phyloP scores from a whole-genome alignment of 2,113 vertebrate species.

The Uria aalge region DNA sequence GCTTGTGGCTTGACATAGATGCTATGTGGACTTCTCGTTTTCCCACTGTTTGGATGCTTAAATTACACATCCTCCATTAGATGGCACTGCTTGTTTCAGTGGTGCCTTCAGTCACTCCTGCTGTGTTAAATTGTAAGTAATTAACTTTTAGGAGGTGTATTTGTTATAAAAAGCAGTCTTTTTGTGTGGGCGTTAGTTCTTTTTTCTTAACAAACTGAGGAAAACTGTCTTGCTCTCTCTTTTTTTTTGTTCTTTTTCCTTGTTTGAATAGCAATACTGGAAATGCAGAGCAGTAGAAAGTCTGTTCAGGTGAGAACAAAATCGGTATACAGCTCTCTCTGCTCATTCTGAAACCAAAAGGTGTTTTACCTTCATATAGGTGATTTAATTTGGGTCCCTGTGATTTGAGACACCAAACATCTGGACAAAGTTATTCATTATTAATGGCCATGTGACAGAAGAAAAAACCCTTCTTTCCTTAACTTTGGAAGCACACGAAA shows the following conservation, averaged over 20 bases:
- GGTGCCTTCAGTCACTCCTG: background rate
- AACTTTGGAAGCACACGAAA: background rate
- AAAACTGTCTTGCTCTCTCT: background rate
- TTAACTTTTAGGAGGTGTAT: slow-evolving; percentile 2
- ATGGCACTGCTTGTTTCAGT: slow-evolving; percentile 20
- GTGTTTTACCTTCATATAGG: background rate
- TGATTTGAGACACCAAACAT: background rate
- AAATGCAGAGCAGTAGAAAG: background rate
- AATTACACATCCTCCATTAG: background rate
- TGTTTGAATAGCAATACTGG: background rate
- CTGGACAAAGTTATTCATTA: background rate
- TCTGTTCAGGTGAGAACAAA: background rate
- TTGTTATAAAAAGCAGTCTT: background rate
- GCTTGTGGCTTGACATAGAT: background rate
- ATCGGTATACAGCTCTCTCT: background rate
- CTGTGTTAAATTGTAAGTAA: background rate
- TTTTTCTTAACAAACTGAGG: background rate
- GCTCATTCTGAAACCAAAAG: background rate
- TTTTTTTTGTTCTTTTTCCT: no score
- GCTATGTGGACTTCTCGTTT: rapidly evolving
- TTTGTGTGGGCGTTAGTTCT: background rate
- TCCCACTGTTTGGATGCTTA: background rate
- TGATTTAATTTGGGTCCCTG: background rate
- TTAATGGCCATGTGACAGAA: background rate
- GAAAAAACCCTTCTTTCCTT: background rate